Evolutionary conservation across 1,140 invertebrate species (phyloP).

Genomic region (Glossosoma conforme): DNA sequence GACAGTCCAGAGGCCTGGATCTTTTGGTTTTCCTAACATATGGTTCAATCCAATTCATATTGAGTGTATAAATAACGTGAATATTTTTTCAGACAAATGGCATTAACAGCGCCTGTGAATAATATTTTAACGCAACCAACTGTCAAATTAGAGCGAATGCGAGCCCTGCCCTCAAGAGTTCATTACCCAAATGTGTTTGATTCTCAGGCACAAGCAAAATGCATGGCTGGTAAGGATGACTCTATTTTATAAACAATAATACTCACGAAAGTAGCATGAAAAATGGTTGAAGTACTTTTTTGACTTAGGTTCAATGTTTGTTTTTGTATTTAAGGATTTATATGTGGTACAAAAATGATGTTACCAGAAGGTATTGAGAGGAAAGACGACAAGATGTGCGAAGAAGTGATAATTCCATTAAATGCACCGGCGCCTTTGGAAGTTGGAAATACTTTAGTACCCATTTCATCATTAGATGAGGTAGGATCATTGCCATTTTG

Average conservation of each 20-base stretch:
- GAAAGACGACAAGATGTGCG: constrained; percentile 67
- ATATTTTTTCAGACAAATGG: constrained; percentile 50
- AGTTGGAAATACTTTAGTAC: constrained; percentile 65
- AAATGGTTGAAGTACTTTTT: too few species aligned
- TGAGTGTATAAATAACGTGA: constrained; percentile 27
- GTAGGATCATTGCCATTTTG: constrained; percentile 42
- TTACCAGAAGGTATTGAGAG: constrained; percentile 73
- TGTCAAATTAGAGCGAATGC: constrained; percentile 37
- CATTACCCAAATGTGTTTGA: constrained; percentile 85
- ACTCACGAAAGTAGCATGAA: too few species aligned
- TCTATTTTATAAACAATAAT: neutral
- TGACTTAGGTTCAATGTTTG: neutral
- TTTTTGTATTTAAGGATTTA: constrained; percentile 54
- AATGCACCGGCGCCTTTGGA: constrained; percentile 58
- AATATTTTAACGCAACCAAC: constrained; percentile 24
- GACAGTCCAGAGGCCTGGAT: too few species aligned
- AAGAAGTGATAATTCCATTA: constrained; percentile 86
- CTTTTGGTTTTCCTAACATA: too few species aligned
- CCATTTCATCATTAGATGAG: constrained; percentile 72
- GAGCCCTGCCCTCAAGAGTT: constrained; percentile 48
- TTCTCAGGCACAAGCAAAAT: constrained; percentile 62
- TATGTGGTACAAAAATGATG: constrained; percentile 73
- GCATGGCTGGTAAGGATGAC: constrained; percentile 51
- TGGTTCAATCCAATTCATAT: too few species aligned
- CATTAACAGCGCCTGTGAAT: constrained; percentile 41